Percentiles rank a stretch among this genome's conserved stretches.
These are phyloP conservation scores for Cryptomyrus ogoouensis DNA, from an alignment of 2,113 vertebrate genomes.

Conservation along the genomic window DNA sequence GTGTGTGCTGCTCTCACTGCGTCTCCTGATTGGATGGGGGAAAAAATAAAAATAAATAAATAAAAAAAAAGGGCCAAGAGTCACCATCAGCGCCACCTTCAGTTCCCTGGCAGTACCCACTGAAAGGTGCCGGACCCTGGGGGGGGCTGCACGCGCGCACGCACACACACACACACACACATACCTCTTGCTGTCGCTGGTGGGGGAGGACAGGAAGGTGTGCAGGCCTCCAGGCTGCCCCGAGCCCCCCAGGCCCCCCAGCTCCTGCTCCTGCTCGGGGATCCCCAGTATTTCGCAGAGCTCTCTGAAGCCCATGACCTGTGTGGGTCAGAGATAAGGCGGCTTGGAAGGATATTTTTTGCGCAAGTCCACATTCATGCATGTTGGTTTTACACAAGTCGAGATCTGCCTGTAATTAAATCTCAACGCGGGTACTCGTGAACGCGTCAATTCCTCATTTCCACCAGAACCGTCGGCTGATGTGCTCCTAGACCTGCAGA, in stretches of 20 bases:
- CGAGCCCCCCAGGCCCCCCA: slow-evolving; percentile 47
- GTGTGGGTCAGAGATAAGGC: neutral
- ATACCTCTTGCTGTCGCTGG: slow-evolving; percentile 81
- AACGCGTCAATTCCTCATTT: neutral
- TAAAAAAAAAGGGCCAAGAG: neutral
- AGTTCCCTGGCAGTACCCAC: neutral
- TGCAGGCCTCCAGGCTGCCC: slow-evolving; percentile 66
- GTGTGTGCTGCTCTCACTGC: slow-evolving; percentile 74
- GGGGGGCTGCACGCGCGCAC: neutral
- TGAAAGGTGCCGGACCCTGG: neutral
- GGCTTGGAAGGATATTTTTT: neutral
- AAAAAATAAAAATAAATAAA: neutral
- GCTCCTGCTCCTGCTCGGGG: slow-evolving; percentile 60
- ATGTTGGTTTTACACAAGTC: neutral
- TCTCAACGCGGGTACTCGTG: neutral
- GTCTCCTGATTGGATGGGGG: slow-evolving; percentile 64
- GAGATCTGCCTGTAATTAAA: neutral
- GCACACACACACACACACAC: neutral
- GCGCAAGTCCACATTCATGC: neutral
- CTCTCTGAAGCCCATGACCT: slow-evolving; percentile 84
- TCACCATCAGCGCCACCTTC: neutral
- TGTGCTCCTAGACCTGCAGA: neutral
- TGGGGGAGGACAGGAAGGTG: slow-evolving; percentile 84
- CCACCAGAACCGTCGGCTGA: neutral
- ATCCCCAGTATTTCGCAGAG: slow-evolving; percentile 78